Base-by-base conservation (phyloP, 2,888 invertebrate genomes). In the Andrena trimmerana region DNA sequence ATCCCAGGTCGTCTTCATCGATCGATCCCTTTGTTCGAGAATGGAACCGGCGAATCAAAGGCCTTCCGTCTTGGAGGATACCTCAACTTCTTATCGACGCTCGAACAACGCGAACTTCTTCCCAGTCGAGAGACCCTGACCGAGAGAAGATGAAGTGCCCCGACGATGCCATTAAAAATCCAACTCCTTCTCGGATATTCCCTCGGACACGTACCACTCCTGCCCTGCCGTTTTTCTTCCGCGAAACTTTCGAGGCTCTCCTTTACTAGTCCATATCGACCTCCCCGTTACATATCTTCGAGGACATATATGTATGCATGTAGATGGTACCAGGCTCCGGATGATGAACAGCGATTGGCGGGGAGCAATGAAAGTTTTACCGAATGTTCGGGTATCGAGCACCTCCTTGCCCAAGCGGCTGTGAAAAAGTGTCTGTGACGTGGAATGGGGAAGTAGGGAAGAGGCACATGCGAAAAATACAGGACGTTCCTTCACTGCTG, bases 331-430 rank as follows among this genome's bases (percentile, higher is more conserved):
- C 74, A 31, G 62, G 27, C 52, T 33, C 42, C 54, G 78, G 50
- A 88, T 79, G 87, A 87, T 86, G 86, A 88, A 86, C 81, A 78
- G 57, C 86, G 84, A 83, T 76, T 59, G 83, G 42, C 54, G 76
- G 20, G 52, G 60, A 65, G 70, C 86, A 88, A 86, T 88, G 78
- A 86, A 88, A 88, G 85, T 85, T 88, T 83, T 72, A 78, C 80
- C 81, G 72, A 88, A 88, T 86, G 85, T 83, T 86, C 83, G 70
- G 48, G 78, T 69, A 83, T 78, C 78, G 63, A 66, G 69, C 68
- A 73, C 62, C 68, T 57, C 70, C 75, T 69, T 59, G 57, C 83
- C 62, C 59, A 76, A 68, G 71, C 57, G 65, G 29, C 65, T 63
- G 65, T 70, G 78, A 78, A 75, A 69, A 77, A 82, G 65, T 63